Percentiles rank a stretch among this genome's conserved stretches.
Conservation (phyloP, 2,888 invertebrate genomes). For the Dolichopus griseipennis region DNA sequence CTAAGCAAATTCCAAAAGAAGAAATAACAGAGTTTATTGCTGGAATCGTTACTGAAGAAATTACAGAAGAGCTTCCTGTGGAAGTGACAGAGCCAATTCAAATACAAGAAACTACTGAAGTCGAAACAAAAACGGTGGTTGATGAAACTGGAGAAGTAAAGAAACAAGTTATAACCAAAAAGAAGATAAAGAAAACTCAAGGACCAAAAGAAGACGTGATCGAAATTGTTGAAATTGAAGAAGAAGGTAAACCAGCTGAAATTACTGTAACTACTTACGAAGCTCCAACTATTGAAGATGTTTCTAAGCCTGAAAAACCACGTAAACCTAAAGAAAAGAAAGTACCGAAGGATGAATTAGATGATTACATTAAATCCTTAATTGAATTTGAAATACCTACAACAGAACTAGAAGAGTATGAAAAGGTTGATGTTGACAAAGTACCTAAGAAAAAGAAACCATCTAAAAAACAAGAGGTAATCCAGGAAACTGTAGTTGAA, state of each 20-base stretch:
- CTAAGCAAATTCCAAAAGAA: conserved; percentile 41
- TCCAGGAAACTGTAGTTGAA: conserved; percentile 25
- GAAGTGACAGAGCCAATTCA: conserved; percentile 22
- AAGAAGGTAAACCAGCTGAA: conserved; percentile 24
- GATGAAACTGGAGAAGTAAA: conserved; percentile 30
- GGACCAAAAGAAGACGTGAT: conserved; percentile 42
- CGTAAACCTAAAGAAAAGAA: conserved; percentile 33
- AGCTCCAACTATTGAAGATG: conserved; percentile 9
- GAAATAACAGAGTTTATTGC: conserved; percentile 44
- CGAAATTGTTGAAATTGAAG: conserved; percentile 34
- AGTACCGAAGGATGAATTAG: conserved; percentile 36
- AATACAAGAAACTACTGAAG: conserved; percentile 30
- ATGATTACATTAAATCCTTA: conserved; percentile 37
- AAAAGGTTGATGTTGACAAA: conserved; percentile 38
- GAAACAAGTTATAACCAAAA: conserved; percentile 34
- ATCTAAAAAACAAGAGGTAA: conserved; percentile 20
- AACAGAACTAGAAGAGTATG: conserved; percentile 42
- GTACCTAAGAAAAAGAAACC: conserved; percentile 31
- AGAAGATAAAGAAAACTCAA: conserved; percentile 36
- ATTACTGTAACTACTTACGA: conserved; percentile 40
- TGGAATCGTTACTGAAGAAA: conserved; percentile 20
- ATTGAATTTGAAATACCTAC: conserved; percentile 40
- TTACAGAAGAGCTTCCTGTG: conserved; percentile 18
- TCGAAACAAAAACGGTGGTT: conserved; percentile 26
- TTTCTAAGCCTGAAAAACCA: conserved; percentile 26